These are phyloP conservation scores for Uloborus plumipes DNA, from an alignment of 2,888 invertebrate species.

Conservation along the genomic window DNA sequence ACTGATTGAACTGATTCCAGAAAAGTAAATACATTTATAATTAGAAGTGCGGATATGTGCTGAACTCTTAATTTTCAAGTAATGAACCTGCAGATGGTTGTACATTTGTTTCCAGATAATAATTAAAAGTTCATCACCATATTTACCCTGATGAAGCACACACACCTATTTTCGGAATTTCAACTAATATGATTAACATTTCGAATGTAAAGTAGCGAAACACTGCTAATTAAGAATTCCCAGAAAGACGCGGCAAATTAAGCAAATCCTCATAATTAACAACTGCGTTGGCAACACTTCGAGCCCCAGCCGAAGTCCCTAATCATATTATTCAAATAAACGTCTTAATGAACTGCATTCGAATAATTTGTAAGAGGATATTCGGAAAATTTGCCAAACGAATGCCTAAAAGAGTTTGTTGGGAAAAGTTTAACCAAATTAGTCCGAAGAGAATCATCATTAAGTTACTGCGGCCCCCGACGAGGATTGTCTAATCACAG, in stretches of 20 bases:
- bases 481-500: conserved; percentile 37
- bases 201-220: conserved; percentile 7
- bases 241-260: conserved; percentile 47
- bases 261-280: conserved; percentile 56
- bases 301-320: conserved; percentile 5
- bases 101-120: conserved; percentile 9
- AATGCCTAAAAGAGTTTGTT: conserved; percentile 17
- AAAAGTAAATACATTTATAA: too few relatives aligned
- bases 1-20: too few relatives aligned
- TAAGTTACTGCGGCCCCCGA: conserved; percentile 22
- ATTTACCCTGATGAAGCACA: conserved; percentile 27
- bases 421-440: conserved; percentile 61
- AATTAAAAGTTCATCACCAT: conserved; percentile 60
- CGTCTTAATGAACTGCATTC: conserved; percentile 47
- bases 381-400: conserved; percentile 18
- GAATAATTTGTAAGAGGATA: conserved; percentile 52
- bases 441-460: conserved; percentile 51
- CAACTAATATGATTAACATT: conserved; percentile 55
- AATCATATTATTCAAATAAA: conserved; percentile 58
- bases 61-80: not conserved
- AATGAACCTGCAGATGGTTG: conserved; percentile 1
- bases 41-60: too few relatives aligned
- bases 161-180: conserved; percentile 2
- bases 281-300: not conserved
- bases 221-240: conserved; percentile 46